Conservation (phyloP, 2,888 invertebrate genomes). For the Copidosoma aretas region DNA sequence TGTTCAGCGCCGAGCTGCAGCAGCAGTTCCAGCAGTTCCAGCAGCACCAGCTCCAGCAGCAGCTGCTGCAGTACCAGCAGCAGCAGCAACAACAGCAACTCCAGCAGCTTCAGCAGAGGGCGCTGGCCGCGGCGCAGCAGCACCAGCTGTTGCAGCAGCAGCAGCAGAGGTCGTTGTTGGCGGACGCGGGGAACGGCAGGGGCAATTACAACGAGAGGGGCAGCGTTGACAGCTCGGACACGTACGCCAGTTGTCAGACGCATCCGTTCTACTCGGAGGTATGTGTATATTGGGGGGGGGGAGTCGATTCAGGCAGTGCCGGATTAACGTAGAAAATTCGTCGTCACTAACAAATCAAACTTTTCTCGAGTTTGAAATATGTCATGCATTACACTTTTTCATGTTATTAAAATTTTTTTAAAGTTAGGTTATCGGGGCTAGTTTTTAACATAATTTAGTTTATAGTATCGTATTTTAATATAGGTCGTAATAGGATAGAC, state of each 20-base stretch:
- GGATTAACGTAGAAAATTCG: too few species aligned
- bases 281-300: constrained; percentile 1
- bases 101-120: neutral
- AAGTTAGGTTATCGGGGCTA: too few species aligned
- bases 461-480: too few species aligned
- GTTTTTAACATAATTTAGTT: too few species aligned
- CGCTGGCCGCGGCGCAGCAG: constrained; percentile 6
- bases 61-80: constrained; percentile 49
- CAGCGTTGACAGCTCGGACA: constrained; percentile 81
- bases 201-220: constrained; percentile 60
- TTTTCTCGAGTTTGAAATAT: too few species aligned
- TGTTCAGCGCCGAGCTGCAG: constrained; percentile 40
- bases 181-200: constrained; percentile 44
- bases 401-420: too few species aligned
- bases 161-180: constrained; percentile 6
- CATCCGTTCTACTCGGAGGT: constrained; percentile 88
- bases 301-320: too few species aligned
- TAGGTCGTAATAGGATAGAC: too few species aligned
- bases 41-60: constrained; percentile 13
- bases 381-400: too few species aligned
- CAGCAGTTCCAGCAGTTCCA: constrained; percentile 35
- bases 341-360: too few species aligned
- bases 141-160: constrained; percentile 40
- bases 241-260: constrained; percentile 95
- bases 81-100: constrained; percentile 56